phyloP scores from a whole-genome alignment of 2,888 invertebrate genomes.

The Drosophila niveifrons region DNA sequence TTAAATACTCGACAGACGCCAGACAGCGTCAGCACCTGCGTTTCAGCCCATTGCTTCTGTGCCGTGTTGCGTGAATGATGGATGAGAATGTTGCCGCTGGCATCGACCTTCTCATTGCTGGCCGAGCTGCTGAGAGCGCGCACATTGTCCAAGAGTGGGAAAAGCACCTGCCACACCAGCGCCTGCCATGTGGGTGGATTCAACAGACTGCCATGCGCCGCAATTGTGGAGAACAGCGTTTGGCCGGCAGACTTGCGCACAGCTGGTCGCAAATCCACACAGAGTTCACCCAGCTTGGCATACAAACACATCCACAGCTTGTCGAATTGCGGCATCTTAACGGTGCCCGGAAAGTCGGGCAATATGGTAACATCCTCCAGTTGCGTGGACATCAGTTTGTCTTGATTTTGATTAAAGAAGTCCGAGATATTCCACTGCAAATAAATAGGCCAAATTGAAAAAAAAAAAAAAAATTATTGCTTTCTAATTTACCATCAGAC shows the following conservation, averaged over 20 bases:
- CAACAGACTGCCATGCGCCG: constrained; percentile 96
- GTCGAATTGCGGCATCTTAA: constrained; percentile 95
- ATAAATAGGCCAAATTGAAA: not conserved
- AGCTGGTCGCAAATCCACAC: constrained; percentile 97
- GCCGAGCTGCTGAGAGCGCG: constrained; percentile 89
- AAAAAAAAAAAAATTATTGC: not conserved
- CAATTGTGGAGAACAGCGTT: constrained; percentile 98
- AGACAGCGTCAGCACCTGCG: constrained; percentile 95
- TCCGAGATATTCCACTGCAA: constrained; percentile 99
- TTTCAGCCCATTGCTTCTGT: constrained; percentile 99
- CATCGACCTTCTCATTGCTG: constrained; percentile 91
- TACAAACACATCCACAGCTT: constrained; percentile 98
- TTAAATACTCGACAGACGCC: constrained; percentile 98
- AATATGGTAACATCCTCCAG: constrained; percentile 91
- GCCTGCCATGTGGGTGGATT: constrained; percentile 97
- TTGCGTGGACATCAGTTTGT: constrained; percentile 91
- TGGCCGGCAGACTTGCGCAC: constrained; percentile 98
- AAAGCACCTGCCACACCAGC: constrained; percentile 97
- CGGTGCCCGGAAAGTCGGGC: constrained; percentile 93
- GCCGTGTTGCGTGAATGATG: constrained; percentile 99
- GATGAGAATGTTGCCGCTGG: constrained; percentile 97
- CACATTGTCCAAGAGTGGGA: constrained; percentile 97
- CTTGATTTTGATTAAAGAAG: constrained; percentile 97
- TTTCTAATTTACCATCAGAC: constrained; percentile 91
- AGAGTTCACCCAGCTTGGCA: constrained; percentile 93